phyloP scores from a whole-genome alignment of 2,113 vertebrate species.

The Sturnira hondurensis region DNA sequence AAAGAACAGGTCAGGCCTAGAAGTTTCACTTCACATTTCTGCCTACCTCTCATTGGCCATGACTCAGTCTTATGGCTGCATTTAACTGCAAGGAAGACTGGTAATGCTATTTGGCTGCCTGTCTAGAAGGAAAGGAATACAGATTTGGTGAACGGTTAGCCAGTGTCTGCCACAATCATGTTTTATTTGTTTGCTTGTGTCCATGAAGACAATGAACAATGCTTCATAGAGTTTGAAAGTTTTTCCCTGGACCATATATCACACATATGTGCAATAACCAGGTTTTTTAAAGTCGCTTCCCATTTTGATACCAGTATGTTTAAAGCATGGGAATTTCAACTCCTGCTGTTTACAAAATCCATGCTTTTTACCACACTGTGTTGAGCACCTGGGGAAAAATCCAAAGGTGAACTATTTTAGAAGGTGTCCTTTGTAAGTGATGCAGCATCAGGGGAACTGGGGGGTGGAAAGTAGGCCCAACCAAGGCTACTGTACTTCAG shows the following conservation, averaged over 20 bases:
- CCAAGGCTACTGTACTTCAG: neutral
- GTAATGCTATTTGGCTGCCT: neutral
- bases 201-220: neutral
- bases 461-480: neutral
- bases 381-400: constrained; percentile 1
- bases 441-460: neutral
- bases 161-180: neutral
- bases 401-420: neutral
- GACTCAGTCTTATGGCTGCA: neutral
- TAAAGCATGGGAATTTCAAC: neutral
- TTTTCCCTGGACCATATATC: neutral
- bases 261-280: neutral
- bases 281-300: neutral
- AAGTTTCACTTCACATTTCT: neutral
- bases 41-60: neutral
- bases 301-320: neutral
- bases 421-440: neutral
- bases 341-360: neutral
- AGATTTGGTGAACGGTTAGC: neutral
- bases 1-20: neutral
- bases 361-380: neutral
- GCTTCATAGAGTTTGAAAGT: neutral
- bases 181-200: neutral
- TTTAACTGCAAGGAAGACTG: neutral
- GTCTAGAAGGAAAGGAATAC: neutral